Conservation (phyloP, 2,888 invertebrate genomes). For the Pseudoips prasinana region DNA sequence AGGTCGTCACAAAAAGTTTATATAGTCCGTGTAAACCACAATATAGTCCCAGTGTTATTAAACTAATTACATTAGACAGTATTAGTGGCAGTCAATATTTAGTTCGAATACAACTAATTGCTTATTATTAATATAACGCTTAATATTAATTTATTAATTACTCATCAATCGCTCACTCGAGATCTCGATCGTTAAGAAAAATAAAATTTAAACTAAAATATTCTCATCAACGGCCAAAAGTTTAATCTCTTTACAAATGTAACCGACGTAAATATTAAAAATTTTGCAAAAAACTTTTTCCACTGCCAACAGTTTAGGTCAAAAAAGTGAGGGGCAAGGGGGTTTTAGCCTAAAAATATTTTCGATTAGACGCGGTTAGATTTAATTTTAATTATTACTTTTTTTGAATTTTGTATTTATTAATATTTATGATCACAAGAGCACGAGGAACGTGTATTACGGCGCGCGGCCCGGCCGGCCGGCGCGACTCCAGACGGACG, state of each 20-base stretch:
- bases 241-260: constrained; percentile 73
- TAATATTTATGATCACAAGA: constrained; percentile 81
- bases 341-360: constrained; percentile 76
- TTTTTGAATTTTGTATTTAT: constrained; percentile 62
- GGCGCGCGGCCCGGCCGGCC: constrained; percentile 80
- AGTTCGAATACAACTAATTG: constrained; percentile 42
- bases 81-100: constrained; percentile 53
- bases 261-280: constrained; percentile 81
- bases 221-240: constrained; percentile 75
- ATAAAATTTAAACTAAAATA: constrained; percentile 72
- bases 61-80: constrained; percentile 41
- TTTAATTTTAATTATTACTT: constrained; percentile 42
- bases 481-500: constrained; percentile 81
- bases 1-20: constrained; percentile 49
- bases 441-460: constrained; percentile 81
- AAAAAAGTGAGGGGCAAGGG: constrained; percentile 67
- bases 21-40: constrained; percentile 49
- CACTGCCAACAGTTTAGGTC: constrained; percentile 68
- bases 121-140: constrained; percentile 68
- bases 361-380: constrained; percentile 72
- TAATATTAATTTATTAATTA: constrained; percentile 48
- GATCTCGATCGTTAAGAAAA: constrained; percentile 58
- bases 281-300: constrained; percentile 73
- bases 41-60: constrained; percentile 42
- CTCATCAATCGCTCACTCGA: constrained; percentile 60